These are phyloP conservation scores for Euplagia quadripunctaria DNA, from an alignment of 2,888 invertebrate genomes.

Conservation along the genomic window DNA sequence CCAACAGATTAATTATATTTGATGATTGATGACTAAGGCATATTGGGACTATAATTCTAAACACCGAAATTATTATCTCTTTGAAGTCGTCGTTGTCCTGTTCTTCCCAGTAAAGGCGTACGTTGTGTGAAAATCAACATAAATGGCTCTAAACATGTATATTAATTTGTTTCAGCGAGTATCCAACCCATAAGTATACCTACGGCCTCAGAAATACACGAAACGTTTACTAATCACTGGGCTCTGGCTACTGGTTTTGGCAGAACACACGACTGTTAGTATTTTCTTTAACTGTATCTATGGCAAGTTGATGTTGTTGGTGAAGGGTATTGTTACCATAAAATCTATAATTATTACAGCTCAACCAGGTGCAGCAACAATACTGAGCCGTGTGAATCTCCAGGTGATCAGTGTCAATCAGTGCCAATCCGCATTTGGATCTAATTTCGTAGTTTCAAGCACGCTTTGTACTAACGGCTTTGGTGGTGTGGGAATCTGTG, in stretches of 20 bases:
- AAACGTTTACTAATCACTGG: slow-evolving; percentile 62
- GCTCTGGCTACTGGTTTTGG: slow-evolving; percentile 69
- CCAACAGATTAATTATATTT: too few relatives aligned
- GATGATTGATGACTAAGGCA: too few relatives aligned
- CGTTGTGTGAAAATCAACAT: too few relatives aligned
- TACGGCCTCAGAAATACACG: slow-evolving; percentile 44
- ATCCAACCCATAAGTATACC: slow-evolving; percentile 65
- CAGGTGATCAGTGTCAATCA: slow-evolving; percentile 60
- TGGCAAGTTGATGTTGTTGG: too few relatives aligned
- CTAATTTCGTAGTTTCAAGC: slow-evolving; percentile 46
- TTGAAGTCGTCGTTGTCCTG: too few relatives aligned
- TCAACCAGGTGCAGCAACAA: slow-evolving; percentile 54
- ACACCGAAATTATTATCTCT: too few relatives aligned
- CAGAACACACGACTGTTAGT: slow-evolving; percentile 68
- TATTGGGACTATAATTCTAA: too few relatives aligned
- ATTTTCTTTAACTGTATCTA: neutral
- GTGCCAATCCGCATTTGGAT: slow-evolving; percentile 56
- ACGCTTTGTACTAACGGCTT: slow-evolving; percentile 68
- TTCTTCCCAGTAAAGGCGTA: too few relatives aligned
- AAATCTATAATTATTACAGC: slow-evolving; percentile 38
- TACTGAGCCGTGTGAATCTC: slow-evolving; percentile 61
- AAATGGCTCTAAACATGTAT: too few relatives aligned
- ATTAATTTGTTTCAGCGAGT: slow-evolving; percentile 49
- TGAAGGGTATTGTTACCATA: too few relatives aligned
- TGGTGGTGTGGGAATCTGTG: slow-evolving; percentile 65